A percentile compares a stretch with the other conserved stretches of the same genome.
phyloP scores from a whole-genome alignment of 2,888 invertebrate species.

The Sericinus montela region DNA sequence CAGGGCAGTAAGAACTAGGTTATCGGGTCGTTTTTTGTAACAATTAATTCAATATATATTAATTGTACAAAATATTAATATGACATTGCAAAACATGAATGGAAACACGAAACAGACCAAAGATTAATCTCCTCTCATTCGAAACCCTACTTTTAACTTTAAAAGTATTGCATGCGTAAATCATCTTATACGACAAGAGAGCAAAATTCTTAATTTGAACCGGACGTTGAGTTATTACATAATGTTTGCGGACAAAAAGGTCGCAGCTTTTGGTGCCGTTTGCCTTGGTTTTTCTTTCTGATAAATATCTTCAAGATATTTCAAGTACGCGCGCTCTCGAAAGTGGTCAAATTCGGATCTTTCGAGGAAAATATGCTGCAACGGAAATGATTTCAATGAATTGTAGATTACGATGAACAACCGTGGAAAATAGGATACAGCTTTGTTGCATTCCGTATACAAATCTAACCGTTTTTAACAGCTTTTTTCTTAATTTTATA shows the following conservation, averaged over 20 bases:
- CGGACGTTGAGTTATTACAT: constrained; percentile 24
- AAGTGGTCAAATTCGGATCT: background rate
- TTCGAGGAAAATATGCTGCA: background rate
- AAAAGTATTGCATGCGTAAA: constrained; percentile 22
- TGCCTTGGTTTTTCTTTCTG: constrained; percentile 19
- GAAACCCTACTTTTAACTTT: constrained; percentile 17
- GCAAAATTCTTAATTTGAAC: constrained; percentile 19
- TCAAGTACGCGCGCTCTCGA: background rate
- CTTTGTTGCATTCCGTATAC: too few relatives aligned
- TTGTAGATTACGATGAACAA: too few relatives aligned
- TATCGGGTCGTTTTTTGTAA: too few relatives aligned
- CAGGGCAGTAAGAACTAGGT: too few relatives aligned
- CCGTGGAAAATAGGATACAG: too few relatives aligned
- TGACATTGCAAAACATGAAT: background rate
- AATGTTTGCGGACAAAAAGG: constrained; percentile 16
- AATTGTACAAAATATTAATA: too few relatives aligned
- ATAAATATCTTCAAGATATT: constrained; percentile 10
- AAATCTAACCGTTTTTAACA: too few relatives aligned
- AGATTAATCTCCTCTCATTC: constrained; percentile 12
- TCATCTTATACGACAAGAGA: constrained; percentile 18
- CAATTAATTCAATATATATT: too few relatives aligned
- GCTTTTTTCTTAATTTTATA: too few relatives aligned
- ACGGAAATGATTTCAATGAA: background rate
- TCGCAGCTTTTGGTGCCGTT: constrained; percentile 16
- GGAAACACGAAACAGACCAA: background rate